Evolutionary conservation across 2,888 invertebrate species (phyloP), one percentile per base, ranked within the genome.

Genomic region (Conus canariensis): DNA sequence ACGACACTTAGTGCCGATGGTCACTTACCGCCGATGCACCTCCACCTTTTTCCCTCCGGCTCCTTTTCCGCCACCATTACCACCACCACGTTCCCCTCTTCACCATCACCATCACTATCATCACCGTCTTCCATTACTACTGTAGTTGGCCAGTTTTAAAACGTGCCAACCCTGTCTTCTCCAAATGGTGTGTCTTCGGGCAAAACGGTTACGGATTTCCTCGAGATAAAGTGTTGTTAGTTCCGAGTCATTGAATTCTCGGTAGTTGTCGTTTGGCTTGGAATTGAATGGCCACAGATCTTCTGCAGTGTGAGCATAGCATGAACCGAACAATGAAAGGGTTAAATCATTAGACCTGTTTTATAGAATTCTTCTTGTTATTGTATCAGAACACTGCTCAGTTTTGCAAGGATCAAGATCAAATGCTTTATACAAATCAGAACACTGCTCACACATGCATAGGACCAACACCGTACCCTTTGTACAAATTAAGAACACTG

Each of bases 1-100:
- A 64, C 86, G 64, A 67, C 86, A 86, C 58, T 67, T 86, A 85
- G 60, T 86, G 86, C 86, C 67, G 86, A n/a, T 86, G 86, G 64
- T 60, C 86, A 86, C 45, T 83, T 83, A 80, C 77, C 58, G 22
- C 19, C 56, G 58, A 83, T 19, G 16, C 6, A 56, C 82, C 58
- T 19, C 82, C 25, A n/a, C 56, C 58, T n/a, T n/a, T 19, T 14
- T 1, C 82, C 56, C 16, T n/a, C 82, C 45, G 8, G 56, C 45
- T 16, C 82, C 58, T 58, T 22, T 22, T 58, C 56, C 82, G 6
- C 58, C 22, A 56, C 22, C 22, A 7, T 58, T 19, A 19, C 19
- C 3, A 2, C 56, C 82, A 19, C 82, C 25, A 12, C 0, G 30
- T 30, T 77, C 30, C 12, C 25, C 10, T 77, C 77, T 25, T 30